Evolutionary conservation across 2,888 invertebrate species (phyloP).

Genomic region (Metalampra italica): DNA sequence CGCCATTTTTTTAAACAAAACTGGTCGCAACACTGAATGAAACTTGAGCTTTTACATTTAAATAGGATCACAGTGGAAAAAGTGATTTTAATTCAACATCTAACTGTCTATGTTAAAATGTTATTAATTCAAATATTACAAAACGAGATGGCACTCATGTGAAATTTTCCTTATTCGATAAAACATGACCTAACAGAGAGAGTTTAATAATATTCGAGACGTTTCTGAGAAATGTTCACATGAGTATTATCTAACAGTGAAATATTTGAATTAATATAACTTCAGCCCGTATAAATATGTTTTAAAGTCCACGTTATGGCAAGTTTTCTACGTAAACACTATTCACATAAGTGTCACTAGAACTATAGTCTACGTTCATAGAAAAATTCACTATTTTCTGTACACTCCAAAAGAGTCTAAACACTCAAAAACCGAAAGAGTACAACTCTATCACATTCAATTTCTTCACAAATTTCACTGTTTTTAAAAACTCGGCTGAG

Average conservation of each 20-base stretch:
- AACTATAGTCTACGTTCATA: constrained; percentile 66
- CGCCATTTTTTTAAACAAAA: constrained; percentile 32
- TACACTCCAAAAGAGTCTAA: constrained; percentile 49
- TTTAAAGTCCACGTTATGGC: constrained; percentile 74
- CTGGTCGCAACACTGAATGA: constrained; percentile 66
- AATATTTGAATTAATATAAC: constrained; percentile 15
- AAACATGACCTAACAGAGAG: no score
- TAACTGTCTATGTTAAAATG: constrained; percentile 1
- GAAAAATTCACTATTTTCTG: constrained; percentile 68
- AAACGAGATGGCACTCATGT: no score
- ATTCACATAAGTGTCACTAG: constrained; percentile 59
- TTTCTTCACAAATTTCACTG: constrained; percentile 24
- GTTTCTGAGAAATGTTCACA: constrained; percentile 9
- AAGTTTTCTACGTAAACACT: constrained; percentile 71
- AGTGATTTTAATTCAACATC: constrained; percentile 65
- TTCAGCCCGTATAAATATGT: constrained; percentile 55
- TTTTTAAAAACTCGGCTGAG: constrained; percentile 71
- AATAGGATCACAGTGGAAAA: constrained; percentile 79
- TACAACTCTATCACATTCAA: constrained; percentile 8
- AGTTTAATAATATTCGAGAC: no score
- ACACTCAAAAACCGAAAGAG: constrained; percentile 29
- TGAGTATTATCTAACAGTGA: neutral
- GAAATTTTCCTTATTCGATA: no score
- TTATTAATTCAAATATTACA: neutral
- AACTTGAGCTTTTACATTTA: constrained; percentile 72